Percentiles rank a stretch among this genome's conserved stretches.
Evolutionary conservation across 2,797 vertebrate genomes (phyloP).

Genomic region (Sebastes iracundus): DNA sequence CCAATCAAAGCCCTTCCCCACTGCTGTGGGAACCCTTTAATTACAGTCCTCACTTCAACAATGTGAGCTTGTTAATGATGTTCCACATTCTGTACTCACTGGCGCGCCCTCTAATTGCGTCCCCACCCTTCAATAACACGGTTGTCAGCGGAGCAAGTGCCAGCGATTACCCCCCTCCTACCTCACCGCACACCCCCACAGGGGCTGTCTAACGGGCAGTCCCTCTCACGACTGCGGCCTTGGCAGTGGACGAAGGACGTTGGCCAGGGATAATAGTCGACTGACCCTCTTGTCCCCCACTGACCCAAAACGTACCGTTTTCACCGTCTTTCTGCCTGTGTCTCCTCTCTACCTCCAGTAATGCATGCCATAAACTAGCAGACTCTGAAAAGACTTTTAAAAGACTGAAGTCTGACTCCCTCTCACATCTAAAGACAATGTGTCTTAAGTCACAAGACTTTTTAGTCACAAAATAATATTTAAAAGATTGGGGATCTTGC

Average conservation of each 20-base stretch:
- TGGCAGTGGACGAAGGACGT: slow-evolving; percentile 40
- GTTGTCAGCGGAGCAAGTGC: slow-evolving; percentile 63
- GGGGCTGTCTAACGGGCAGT: slow-evolving; percentile 20
- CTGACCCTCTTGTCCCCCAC: neutral
- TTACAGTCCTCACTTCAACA: slow-evolving; percentile 78
- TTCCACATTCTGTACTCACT: slow-evolving; percentile 74
- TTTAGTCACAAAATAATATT: neutral
- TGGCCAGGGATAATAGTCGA: neutral
- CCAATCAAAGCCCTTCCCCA: slow-evolving; percentile 66
- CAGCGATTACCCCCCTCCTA: slow-evolving; percentile 21
- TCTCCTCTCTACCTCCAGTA: neutral
- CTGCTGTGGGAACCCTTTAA: slow-evolving; percentile 73
- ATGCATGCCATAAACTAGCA: neutral
- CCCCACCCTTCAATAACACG: slow-evolving; percentile 76
- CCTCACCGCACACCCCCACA: neutral
- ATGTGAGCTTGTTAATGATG: slow-evolving; percentile 80
- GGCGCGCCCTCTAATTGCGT: slow-evolving; percentile 72
- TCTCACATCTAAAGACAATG: neutral
- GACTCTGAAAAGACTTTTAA: neutral
- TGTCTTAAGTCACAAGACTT: neutral
- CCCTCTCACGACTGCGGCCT: slow-evolving; percentile 21
- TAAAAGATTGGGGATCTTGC: neutral
- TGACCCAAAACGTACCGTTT: slow-evolving; percentile 15
- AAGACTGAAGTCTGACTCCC: neutral
- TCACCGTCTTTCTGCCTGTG: neutral